Conservation (phyloP, 2,888 invertebrate genomes). For the Tinea pellionella region DNA sequence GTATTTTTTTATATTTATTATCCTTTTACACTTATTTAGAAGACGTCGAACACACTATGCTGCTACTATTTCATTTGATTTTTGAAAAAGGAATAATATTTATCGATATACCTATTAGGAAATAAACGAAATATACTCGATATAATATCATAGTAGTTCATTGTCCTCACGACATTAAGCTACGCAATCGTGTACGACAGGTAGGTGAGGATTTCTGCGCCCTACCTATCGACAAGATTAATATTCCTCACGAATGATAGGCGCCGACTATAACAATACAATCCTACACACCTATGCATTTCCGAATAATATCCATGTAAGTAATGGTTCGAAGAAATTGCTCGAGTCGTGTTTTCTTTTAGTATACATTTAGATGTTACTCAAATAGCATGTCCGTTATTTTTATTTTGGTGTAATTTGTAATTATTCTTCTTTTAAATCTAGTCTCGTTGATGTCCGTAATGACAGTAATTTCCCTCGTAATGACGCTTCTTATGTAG, state of each 20-base stretch:
- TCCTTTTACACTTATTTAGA: too few relatives aligned
- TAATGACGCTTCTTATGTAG: neutral
- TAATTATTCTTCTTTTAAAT: neutral
- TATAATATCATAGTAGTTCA: conserved; percentile 35
- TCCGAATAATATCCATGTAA: conserved; percentile 59
- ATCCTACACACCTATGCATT: conserved; percentile 47
- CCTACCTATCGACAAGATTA: conserved; percentile 48
- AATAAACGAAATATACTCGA: neutral
- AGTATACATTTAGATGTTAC: neutral
- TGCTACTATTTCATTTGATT: too few relatives aligned
- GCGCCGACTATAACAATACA: conserved; percentile 50
- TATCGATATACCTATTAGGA: too few relatives aligned
- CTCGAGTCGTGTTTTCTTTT: conserved; percentile 22
- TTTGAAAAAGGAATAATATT: too few relatives aligned
- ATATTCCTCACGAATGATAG: conserved; percentile 58
- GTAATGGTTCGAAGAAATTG: conserved; percentile 63
- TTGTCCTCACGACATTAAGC: conserved; percentile 41
- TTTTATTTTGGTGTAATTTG: neutral
- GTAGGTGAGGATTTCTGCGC: conserved; percentile 1
- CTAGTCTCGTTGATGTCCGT: neutral
- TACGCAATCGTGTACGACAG: conserved; percentile 26
- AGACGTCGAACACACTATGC: too few relatives aligned
- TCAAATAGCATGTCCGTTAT: neutral
- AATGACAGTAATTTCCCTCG: neutral
- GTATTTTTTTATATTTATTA: too few relatives aligned